phyloP scores from a whole-genome alignment of 2,888 invertebrate genomes.

The Cremastinae sp. region DNA sequence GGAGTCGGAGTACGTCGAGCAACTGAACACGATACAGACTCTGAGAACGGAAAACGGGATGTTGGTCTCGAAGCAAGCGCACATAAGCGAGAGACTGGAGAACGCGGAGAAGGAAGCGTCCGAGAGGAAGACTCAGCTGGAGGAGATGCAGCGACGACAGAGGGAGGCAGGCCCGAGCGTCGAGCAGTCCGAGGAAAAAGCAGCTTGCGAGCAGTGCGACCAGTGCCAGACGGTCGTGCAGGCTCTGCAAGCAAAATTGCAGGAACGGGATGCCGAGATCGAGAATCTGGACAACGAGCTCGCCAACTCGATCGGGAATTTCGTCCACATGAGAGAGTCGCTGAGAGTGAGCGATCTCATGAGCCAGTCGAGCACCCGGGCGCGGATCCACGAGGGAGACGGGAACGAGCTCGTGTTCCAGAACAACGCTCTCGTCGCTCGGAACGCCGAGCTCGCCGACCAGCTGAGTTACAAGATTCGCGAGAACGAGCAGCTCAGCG shows the following conservation, averaged over 20 bases:
- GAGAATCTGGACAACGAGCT: slow-evolving; percentile 88
- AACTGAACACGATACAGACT: slow-evolving; percentile 73
- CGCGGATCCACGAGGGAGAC: slow-evolving; percentile 81
- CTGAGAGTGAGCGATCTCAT: slow-evolving; percentile 84
- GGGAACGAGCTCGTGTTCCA: slow-evolving; percentile 84
- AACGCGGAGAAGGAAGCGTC: slow-evolving; percentile 74
- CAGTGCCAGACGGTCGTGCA: slow-evolving; percentile 72
- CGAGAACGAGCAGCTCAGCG: slow-evolving; percentile 82
- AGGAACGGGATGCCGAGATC: slow-evolving; percentile 88
- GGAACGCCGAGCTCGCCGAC: slow-evolving; percentile 84
- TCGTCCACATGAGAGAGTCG: slow-evolving; percentile 86
- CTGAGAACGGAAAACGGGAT: slow-evolving; percentile 74
- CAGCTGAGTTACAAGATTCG: slow-evolving; percentile 83
- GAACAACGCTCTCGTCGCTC: slow-evolving; percentile 84
- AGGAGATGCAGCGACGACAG: slow-evolving; percentile 66
- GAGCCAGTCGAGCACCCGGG: slow-evolving; percentile 73
- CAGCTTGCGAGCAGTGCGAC: slow-evolving; percentile 71
- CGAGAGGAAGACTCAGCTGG: slow-evolving; percentile 70
- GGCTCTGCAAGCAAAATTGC: slow-evolving; percentile 86
- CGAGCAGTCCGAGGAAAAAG: slow-evolving; percentile 37
- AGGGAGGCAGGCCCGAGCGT: slow-evolving; percentile 9
- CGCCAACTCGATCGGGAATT: slow-evolving; percentile 84
- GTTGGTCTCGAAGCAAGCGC: slow-evolving; percentile 73
- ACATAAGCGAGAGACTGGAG: slow-evolving; percentile 79
- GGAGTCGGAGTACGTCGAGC: slow-evolving; percentile 75